Conservation (phyloP, 2,888 invertebrate genomes). For the Polia nebulosa region DNA sequence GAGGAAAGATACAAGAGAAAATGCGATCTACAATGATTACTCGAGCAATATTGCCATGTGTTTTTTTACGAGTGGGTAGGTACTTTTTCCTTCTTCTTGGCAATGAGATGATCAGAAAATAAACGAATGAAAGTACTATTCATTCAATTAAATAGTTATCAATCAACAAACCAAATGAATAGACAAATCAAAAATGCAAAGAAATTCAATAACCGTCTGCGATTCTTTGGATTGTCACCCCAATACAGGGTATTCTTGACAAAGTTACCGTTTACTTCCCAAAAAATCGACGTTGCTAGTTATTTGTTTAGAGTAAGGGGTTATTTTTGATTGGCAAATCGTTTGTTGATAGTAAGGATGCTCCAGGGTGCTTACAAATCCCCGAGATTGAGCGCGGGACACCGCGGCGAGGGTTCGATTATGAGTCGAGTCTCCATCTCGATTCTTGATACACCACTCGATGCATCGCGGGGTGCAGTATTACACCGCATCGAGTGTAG, state of each 20-base stretch:
- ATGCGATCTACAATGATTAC: too few species aligned
- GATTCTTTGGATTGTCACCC: conserved; percentile 88
- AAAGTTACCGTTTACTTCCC: conserved; percentile 52
- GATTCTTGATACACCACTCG: conserved; percentile 87
- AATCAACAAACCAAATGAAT: conserved; percentile 80
- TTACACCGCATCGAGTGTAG: conserved; percentile 74
- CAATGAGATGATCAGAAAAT: neutral
- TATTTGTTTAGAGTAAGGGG: conserved; percentile 66
- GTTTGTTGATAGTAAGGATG: conserved; percentile 57
- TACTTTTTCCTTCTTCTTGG: neutral
- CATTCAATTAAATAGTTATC: conserved; percentile 71
- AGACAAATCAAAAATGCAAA: conserved; percentile 87
- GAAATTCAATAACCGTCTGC: conserved; percentile 88
- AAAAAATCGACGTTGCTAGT: conserved; percentile 38
- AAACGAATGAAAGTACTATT: conserved; percentile 30
- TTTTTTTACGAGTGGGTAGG: too few species aligned
- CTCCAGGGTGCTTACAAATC: conserved; percentile 80
- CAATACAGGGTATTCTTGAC: conserved; percentile 76
- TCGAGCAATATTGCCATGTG: too few species aligned
- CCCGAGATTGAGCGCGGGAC: conserved; percentile 86
- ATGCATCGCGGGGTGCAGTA: conserved; percentile 84
- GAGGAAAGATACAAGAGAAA: too few species aligned
- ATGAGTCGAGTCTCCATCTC: conserved; percentile 85
- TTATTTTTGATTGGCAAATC: conserved; percentile 66
- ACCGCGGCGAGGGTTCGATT: conserved; percentile 84